Evolutionary conservation across 2,888 invertebrate species (phyloP), one percentile per base, ranked within the genome.

Genomic region (Bellardia pandia): DNA sequence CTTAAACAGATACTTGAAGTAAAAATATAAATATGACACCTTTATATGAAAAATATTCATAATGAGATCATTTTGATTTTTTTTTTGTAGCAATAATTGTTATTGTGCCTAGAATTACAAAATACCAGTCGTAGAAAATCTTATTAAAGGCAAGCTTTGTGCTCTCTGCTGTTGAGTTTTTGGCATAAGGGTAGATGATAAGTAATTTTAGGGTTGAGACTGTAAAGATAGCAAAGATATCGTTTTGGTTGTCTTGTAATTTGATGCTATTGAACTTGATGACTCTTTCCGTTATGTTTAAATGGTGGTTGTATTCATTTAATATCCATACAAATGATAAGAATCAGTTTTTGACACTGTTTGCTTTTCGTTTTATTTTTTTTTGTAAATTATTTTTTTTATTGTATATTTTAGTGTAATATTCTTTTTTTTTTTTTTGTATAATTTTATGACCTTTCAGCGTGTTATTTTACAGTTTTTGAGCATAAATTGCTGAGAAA

Each of bases 11-110:
- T 51, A 37, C 13, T 40, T 53, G 2, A 9, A 64, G 45, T 66
- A 40, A 56, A 16, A 64, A 53, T 56, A 69, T 48, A 66, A 86
- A 86, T 78, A 77, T 86, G 69, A 79, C 79, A 79, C 86, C 66
- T 76, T 64, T 71, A 56, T 51, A 40, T 45, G 42, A 4, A 79
- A 66, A 51, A 80, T 69, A 85, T 80, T 71, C 72, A 75, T 88
- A 88, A 88, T 88, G 79, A 88, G 86, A 80, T 87, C 86, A 76
- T 85, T 88, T 88, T 87, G 88, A 88, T 88, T 88, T 88, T 88
- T n/a, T 60, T 75, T 64, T 62, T 69, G 11, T 69, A 13, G 8
- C 48, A 23, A 48, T 76, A 48, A 69, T 58, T 68, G 23, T 68
- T 60, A 45, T 56, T 51, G 37, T 40, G 45, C 4, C 8, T 64